Evolutionary conservation across 2,113 vertebrate genomes (phyloP).

Genomic region (Oryctolagus cuniculus): DNA sequence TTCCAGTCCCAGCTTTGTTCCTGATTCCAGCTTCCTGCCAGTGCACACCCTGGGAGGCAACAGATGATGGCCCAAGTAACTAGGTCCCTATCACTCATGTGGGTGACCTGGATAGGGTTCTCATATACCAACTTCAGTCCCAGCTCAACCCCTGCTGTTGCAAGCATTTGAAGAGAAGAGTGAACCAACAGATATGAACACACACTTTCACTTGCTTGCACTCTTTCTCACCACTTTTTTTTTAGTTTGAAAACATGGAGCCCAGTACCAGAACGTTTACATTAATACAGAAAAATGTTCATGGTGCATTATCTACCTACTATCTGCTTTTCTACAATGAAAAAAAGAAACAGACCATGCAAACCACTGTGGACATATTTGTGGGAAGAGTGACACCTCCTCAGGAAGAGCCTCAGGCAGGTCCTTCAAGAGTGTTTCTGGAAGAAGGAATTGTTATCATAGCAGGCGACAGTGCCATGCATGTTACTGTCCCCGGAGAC

Average conservation of each 20-base stretch:
- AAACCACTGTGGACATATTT: not conserved
- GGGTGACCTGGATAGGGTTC: too few species aligned
- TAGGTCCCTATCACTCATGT: too few species aligned
- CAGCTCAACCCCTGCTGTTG: not conserved
- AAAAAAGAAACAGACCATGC: not conserved
- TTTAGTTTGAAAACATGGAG: not conserved
- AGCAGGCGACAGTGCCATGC: not conserved
- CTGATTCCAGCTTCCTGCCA: too few species aligned
- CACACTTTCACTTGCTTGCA: too few species aligned
- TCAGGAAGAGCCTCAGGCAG: not conserved
- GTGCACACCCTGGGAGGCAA: too few species aligned
- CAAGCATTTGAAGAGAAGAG: not conserved
- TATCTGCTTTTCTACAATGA: too few species aligned
- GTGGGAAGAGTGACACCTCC: not conserved
- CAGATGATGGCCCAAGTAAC: too few species aligned
- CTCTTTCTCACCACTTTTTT: too few species aligned
- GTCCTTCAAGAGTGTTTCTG: not conserved
- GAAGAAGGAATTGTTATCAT: too few species aligned
- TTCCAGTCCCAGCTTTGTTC: too few species aligned
- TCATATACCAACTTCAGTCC: too few species aligned
- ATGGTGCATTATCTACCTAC: not conserved
- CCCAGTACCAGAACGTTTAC: not conserved
- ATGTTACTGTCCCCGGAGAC: not conserved
- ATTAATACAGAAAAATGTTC: not conserved
- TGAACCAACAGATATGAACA: too few species aligned